A percentile compares a stretch with the other conserved stretches of the same genome.
Conservation (phyloP, 2,888 invertebrate genomes). For the Branchellion lobata region DNA sequence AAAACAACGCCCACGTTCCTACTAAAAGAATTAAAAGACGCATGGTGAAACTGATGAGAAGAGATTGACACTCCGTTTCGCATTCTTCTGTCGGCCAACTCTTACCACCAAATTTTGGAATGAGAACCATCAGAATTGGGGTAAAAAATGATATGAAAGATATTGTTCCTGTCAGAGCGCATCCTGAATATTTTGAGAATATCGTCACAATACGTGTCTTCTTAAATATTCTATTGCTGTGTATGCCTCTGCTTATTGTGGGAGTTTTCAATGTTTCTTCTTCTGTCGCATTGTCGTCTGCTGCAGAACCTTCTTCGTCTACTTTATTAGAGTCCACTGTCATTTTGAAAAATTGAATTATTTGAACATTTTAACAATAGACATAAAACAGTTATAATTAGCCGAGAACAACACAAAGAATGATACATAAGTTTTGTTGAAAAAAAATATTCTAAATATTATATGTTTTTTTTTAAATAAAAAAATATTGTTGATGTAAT, state of each 20-base stretch:
- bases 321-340: not conserved
- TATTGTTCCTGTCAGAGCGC: slow-evolving; percentile 76
- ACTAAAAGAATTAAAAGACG: slow-evolving; percentile 83
- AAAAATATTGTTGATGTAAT: too few species aligned
- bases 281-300: slow-evolving; percentile 28
- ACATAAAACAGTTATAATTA: too few species aligned
- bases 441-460: too few species aligned
- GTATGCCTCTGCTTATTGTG: not conserved
- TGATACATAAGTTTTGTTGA: too few species aligned
- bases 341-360: slow-evolving; percentile 8
- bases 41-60: slow-evolving; percentile 84
- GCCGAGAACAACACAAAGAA: too few species aligned
- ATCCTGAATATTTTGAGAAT: slow-evolving; percentile 72
- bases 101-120: slow-evolving; percentile 77
- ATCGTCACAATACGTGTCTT: slow-evolving; percentile 55
- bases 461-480: too few species aligned
- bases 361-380: too few species aligned
- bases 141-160: slow-evolving; percentile 83
- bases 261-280: not conserved
- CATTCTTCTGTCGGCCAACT: slow-evolving; percentile 54
- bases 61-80: slow-evolving; percentile 71
- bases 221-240: not conserved
- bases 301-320: slow-evolving; percentile 1
- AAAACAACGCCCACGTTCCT: slow-evolving; percentile 88
- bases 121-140: slow-evolving; percentile 88